Conservation (phyloP, 2,113 vertebrate genomes). For the Psittacula cyanocephala region DNA sequence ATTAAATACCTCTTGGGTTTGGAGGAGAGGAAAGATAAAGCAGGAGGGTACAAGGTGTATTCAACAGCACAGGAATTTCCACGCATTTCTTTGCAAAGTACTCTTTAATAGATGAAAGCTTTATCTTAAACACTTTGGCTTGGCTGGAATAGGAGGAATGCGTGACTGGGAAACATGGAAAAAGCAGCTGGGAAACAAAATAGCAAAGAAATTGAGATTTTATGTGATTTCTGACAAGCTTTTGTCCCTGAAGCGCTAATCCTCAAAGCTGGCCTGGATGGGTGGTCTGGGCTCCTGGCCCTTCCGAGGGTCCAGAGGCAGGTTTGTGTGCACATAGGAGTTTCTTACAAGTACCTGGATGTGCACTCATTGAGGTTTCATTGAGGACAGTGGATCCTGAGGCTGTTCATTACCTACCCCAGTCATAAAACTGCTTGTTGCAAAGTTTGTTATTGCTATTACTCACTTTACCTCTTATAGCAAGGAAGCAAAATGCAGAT, state of each 20-base stretch:
- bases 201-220: neutral
- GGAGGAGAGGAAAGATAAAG: neutral
- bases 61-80: neutral
- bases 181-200: neutral
- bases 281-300: neutral
- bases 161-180: neutral
- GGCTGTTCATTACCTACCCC: neutral
- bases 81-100: rapidly evolving
- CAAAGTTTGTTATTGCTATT: neutral
- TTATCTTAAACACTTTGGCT: neutral
- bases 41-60: neutral
- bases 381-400: neutral
- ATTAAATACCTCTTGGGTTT: neutral
- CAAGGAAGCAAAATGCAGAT: neutral
- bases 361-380: neutral
- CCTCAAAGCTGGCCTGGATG: neutral
- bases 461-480: neutral
- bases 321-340: neutral
- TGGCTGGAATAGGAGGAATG: constrained; percentile 16
- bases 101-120: neutral
- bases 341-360: neutral
- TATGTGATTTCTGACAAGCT: neutral
- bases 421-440: neutral
- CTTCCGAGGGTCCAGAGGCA: neutral
- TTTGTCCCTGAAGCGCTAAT: neutral